phyloP scores from a whole-genome alignment of 2,113 vertebrate genomes.

The Myrmophylax atrothorax region DNA sequence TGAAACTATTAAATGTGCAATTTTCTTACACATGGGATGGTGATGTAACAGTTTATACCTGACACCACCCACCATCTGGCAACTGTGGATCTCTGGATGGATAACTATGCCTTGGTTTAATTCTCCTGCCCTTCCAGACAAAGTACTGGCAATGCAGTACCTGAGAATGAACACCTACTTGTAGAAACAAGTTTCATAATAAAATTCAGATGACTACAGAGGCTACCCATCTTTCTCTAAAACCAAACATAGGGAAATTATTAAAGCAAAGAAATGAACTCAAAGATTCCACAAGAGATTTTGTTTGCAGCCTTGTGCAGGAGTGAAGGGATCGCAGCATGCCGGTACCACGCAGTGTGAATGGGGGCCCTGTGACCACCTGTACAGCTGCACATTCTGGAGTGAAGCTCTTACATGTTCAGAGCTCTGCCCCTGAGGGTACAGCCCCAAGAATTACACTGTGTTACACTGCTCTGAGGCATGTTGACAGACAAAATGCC shows the following conservation, averaged over 20 bases:
- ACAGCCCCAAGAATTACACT: background rate
- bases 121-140: background rate
- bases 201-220: background rate
- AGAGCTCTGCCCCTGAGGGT: background rate
- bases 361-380: background rate
- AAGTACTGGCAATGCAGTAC: background rate
- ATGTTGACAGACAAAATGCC: background rate
- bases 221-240: background rate
- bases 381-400: background rate
- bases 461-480: background rate
- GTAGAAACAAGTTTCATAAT: background rate
- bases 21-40: background rate
- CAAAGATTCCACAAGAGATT: background rate
- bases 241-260: background rate
- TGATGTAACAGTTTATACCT: background rate
- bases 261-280: background rate
- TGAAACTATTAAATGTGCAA: background rate
- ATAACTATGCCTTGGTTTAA: background rate
- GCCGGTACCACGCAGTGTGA: fast-evolving
- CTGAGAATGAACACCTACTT: background rate
- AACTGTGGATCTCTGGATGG: background rate
- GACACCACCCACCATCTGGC: background rate
- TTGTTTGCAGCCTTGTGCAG: background rate
- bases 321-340: background rate
- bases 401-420: background rate